Percentiles rank a stretch among this genome's conserved stretches.
phyloP scores from a whole-genome alignment of 2,797 vertebrate genomes.

The Enteromius argenteus region DNA sequence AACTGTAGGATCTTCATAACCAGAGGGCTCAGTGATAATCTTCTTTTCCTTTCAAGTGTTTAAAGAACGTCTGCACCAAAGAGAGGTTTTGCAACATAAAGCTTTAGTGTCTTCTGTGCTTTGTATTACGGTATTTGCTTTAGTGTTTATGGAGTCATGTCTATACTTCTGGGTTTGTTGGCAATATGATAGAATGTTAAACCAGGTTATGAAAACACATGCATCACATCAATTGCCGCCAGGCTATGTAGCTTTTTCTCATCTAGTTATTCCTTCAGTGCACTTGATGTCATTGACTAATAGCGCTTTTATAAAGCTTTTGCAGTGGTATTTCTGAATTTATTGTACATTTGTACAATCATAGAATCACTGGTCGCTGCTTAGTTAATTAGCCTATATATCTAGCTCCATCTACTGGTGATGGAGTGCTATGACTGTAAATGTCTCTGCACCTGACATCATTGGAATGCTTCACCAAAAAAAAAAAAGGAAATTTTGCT shows the following conservation, averaged over 20 bases:
- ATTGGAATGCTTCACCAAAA: neutral
- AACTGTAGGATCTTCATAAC: constrained; percentile 23
- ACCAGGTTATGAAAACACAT: constrained; percentile 15
- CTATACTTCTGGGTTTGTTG: neutral
- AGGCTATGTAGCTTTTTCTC: neutral
- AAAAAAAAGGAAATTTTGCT: neutral
- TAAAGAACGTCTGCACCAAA: constrained; percentile 18
- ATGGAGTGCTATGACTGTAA: neutral
- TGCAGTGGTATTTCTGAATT: neutral
- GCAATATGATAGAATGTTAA: neutral
- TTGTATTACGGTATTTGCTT: neutral
- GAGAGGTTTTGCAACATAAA: neutral
- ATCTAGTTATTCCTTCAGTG: neutral
- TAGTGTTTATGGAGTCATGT: constrained; percentile 12
- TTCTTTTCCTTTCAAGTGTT: constrained; percentile 28
- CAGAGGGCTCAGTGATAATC: constrained; percentile 32
- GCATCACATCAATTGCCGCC: neutral
- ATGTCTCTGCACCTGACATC: neutral
- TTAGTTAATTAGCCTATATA: constrained; percentile 16
- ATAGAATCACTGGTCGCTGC: neutral
- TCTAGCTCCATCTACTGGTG: constrained; percentile 56
- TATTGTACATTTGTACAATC: neutral
- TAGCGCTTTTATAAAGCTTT: neutral
- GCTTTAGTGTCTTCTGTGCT: constrained; percentile 1
- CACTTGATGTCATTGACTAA: neutral